Base-by-base conservation (phyloP, 37 sponge, comb jelly and placozoan genomes). In the Halichondria panicea region DNA sequence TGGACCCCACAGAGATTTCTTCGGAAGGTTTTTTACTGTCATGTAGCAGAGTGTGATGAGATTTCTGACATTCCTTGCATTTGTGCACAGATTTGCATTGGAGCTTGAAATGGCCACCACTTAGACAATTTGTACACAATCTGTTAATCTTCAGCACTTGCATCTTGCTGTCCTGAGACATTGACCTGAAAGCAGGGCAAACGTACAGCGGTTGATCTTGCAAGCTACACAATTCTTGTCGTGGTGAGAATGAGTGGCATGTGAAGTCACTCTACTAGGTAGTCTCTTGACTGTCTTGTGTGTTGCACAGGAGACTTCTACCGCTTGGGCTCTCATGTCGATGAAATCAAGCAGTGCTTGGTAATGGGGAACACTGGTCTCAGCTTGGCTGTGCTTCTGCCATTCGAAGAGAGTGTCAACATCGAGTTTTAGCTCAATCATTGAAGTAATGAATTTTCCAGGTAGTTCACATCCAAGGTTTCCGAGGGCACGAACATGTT, bases 11-110 rank as follows among this genome's bases (percentile, higher is more conserved):
- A n/a, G n/a, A n/a, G n/a, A n/a, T n/a, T n/a, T n/a, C n/a, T n/a
- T n/a, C n/a, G n/a, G n/a, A n/a, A n/a, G n/a, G n/a, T n/a, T n/a
- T n/a, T 48, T 48, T 48, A 13, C 71, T 72, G 28, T 13, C 30
- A 65, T 81, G 81, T 24, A 81, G 59, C 28, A 76, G 41, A 62
- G 84, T 77, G 68, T 84, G 84, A 31, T 84, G 84, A 27, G 63
- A 60, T 32, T 63, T 76, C 54, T 84, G 77, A 62, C 84, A 84
- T 25, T 27, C 44, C 55, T 76, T 76, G 48, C 77, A 84, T 34
- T 62, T 55, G 38, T 81, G 77, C 27, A 76, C 4, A 34, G 77
- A 76, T 39, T 33, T 70, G 60, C 84, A 84, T n/a, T 84, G 56
- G 9, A 57, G 55, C 58, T 36, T 56, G 60, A 79, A 55, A 44